These are phyloP conservation scores for Carassius gibelio DNA, from an alignment of 2,113 vertebrate genomes.

Conservation along the genomic window DNA sequence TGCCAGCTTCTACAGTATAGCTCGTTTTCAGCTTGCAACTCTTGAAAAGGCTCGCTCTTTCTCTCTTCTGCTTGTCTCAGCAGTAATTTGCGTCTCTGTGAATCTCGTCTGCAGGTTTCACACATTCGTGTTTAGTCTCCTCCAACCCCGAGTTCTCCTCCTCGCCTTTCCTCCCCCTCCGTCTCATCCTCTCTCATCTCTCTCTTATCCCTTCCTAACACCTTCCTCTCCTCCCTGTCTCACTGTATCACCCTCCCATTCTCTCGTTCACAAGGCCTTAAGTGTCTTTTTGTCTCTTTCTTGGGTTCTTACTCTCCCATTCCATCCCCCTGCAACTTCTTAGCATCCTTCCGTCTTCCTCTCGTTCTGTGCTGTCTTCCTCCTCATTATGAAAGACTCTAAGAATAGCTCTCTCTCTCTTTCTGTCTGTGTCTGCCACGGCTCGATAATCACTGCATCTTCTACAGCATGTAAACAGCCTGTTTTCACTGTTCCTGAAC, in stretches of 20 bases:
- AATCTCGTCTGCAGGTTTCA: conserved; percentile 15
- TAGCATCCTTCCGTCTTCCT: conserved; percentile 1
- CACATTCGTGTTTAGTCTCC: neutral
- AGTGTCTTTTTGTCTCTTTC: neutral
- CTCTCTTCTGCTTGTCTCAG: conserved; percentile 35
- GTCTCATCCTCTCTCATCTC: neutral
- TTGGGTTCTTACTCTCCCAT: neutral
- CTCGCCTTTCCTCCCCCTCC: neutral
- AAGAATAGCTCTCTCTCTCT: conserved; percentile 24
- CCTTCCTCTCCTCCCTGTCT: conserved; percentile 6
- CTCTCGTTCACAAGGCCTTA: neutral
- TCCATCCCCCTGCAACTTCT: neutral
- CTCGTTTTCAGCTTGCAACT: conserved; percentile 6
- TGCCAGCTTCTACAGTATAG: neutral
- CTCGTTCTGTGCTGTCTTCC: neutral
- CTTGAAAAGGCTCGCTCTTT: neutral
- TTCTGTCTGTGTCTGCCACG: neutral
- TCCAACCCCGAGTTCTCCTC: neutral
- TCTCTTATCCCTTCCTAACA: neutral
- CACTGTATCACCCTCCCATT: neutral
- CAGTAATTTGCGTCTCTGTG: conserved; percentile 32
- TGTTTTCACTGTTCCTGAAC: conserved; percentile 6
- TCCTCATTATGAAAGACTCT: conserved; percentile 35
- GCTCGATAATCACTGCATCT: conserved; percentile 18
- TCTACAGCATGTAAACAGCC: conserved; percentile 22